Conservation (phyloP, 2,797 vertebrate genomes). For the Lophura swinhoii region DNA sequence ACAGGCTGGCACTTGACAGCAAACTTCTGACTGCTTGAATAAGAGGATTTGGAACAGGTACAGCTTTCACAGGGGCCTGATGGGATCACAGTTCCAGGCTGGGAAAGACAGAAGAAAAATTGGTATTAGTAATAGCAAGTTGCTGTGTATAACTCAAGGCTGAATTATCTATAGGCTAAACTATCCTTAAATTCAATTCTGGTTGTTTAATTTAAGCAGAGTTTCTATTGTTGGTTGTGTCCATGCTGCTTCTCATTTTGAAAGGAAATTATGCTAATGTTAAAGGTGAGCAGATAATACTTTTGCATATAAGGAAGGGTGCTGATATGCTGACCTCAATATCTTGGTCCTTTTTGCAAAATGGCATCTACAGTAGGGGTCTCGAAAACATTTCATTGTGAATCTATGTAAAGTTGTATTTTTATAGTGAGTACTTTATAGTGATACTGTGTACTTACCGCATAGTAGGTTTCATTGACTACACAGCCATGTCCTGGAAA, state of each 20-base stretch:
- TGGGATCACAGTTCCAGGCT: slow-evolving; percentile 76
- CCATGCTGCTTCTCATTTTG: not conserved
- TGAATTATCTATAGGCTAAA: not conserved
- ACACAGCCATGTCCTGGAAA: slow-evolving; percentile 61
- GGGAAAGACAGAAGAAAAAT: not conserved
- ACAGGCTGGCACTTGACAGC: slow-evolving; percentile 54
- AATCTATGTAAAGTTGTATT: not conserved
- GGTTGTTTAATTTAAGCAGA: not conserved
- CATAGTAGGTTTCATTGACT: slow-evolving; percentile 54
- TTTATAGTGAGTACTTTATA: not conserved
- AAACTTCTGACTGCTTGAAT: not conserved
- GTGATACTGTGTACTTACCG: slow-evolving; percentile 60
- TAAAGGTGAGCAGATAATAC: not conserved
- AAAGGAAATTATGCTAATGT: not conserved
- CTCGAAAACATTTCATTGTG: not conserved
- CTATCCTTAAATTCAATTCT: not conserved
- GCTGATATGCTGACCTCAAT: not conserved
- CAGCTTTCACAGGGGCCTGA: slow-evolving; percentile 73
- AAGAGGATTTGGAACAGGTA: slow-evolving; percentile 39
- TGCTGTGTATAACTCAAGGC: not conserved
- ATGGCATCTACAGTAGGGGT: not conserved
- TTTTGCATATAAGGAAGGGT: not conserved
- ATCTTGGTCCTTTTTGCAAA: not conserved
- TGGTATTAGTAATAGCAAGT: not conserved
- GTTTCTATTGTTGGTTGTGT: not conserved